Evolutionary conservation across 2,113 vertebrate genomes (phyloP), one percentile per base, ranked within the genome.

Genomic region (Craseonycteris thonglongyai): DNA sequence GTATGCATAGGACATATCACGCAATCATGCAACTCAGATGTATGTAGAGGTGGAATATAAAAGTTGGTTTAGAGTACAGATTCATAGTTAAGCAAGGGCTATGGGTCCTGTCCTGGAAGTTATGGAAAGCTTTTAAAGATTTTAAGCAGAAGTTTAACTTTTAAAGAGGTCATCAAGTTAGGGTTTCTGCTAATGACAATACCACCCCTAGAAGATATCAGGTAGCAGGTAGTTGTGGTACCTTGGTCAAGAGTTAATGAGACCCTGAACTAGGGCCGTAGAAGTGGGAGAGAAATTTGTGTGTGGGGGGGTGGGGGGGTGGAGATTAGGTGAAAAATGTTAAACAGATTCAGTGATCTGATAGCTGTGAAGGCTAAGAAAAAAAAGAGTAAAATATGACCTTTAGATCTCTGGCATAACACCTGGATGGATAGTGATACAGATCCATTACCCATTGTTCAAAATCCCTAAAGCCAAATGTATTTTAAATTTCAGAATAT

Each of bases 221-320:
- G 47, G 42, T n/a, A 66, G 35, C 71, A 88, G 51, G 59, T 8
- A 11, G 38, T 13, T 76, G 4, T 72, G 10, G 40, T 45, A 65
- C 0, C 30, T 33, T 54, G 40, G 30, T 56, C 14, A 66, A 84
- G 47, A 75, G 35, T 1, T 42, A 42, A 38, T 61, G 21, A 74
- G 28, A 87, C 18, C n/a, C 40, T 92, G 30, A 76, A 49, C 28
- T 47, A 89, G 54, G 22, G 7, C 13, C 69, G 9, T 28, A 82
- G 3, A 61, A 59, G 8, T 78, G 3, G 18, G 14, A 75, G 49
- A 65, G 18, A 42, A 69, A 65, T 86, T 61, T 61, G 38, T 24
- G 22, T 54, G n/a, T 15, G 22, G 3, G 18, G 3, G 1, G 1
- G n/a, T 15, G 22, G 3, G 18, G 3, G 1, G 1, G 2, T 2